These are phyloP conservation scores for Microctonus brassicae DNA, from an alignment of 2,888 invertebrate genomes.

Conservation along the genomic window DNA sequence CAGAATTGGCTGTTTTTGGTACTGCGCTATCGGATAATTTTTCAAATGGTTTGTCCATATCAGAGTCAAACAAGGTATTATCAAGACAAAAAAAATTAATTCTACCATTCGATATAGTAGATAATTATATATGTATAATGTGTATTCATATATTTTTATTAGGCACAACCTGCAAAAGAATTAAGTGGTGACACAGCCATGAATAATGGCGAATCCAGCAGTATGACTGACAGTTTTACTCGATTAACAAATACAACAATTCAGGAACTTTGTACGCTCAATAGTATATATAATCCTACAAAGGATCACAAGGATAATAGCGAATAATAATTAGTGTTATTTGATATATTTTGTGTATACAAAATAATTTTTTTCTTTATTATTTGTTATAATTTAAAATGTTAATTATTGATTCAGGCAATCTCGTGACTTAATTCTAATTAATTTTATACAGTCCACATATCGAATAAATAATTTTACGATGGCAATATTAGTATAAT, in stretches of 20 bases:
- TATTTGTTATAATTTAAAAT: too few species aligned
- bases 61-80: slow-evolving; percentile 61
- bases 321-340: slow-evolving; percentile 32
- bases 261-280: slow-evolving; percentile 67
- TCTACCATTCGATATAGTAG: too few species aligned
- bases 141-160: slow-evolving; percentile 10
- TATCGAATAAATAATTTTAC: too few species aligned
- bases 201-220: slow-evolving; percentile 53
- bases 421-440: too few species aligned
- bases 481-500: too few species aligned
- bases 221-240: slow-evolving; percentile 74
- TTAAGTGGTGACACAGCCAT: slow-evolving; percentile 36
- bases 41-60: slow-evolving; percentile 70
- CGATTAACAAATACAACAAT: slow-evolving; percentile 70
- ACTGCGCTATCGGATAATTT: slow-evolving; percentile 70
- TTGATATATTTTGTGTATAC: too few species aligned
- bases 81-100: neutral
- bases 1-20: slow-evolving; percentile 67
- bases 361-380: slow-evolving; percentile 2
- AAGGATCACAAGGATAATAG: slow-evolving; percentile 45
- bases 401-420: too few species aligned
- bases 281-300: slow-evolving; percentile 58
- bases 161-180: slow-evolving; percentile 45
- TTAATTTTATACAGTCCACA: too few species aligned
- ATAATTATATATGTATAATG: too few species aligned